Evolutionary conservation across 2,888 invertebrate species (phyloP), one percentile per base, ranked within the genome.

Genomic region (Athripsodes cinereus): DNA sequence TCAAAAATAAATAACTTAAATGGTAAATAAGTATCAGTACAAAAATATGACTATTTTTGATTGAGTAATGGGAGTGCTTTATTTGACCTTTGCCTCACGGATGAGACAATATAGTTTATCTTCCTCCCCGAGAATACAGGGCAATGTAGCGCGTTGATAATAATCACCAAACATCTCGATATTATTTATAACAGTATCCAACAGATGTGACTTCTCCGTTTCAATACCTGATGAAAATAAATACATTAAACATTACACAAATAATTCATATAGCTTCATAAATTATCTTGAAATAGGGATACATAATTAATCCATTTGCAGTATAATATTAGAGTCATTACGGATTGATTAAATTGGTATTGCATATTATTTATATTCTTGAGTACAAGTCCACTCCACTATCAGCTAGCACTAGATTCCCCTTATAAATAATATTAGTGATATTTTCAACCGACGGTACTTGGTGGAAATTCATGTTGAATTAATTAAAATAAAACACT

Each of bases 131-230:
- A 92, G 77, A 22, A 86, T 83, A 75, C 92, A 96, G 0, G 92
- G 86, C 62, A 99, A 69, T 0, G 89, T 87, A 0, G 86, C 86
- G 68, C 84, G 85, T 70, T 89, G 80, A 72, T 98, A 99, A 73
- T 92, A 97, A 67, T 92, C 83, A 1, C 86, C 71, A 68, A 86
- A 75, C 66, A 93, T 74, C 75, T 92, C 86, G 64, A 99, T 83
- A 70, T 99, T 98, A 70, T 85, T 84, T 53, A 99, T 96, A 55
- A 97, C 92, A 6, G 88, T 88, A 49, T 88, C 84, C 11, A 98
- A 79, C 57, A 96, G 75, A 71, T 97, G 96, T 0, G 95, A 88
- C 68, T 88, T 88, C 70, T 95, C 94, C 13, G 87, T 85, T 74
- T 84, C 83, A 67, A 90, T 90, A 26, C 96, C 88, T 73, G 72